phyloP scores from a whole-genome alignment of 2,888 invertebrate species.

The Tetrapedia diversipes region DNA sequence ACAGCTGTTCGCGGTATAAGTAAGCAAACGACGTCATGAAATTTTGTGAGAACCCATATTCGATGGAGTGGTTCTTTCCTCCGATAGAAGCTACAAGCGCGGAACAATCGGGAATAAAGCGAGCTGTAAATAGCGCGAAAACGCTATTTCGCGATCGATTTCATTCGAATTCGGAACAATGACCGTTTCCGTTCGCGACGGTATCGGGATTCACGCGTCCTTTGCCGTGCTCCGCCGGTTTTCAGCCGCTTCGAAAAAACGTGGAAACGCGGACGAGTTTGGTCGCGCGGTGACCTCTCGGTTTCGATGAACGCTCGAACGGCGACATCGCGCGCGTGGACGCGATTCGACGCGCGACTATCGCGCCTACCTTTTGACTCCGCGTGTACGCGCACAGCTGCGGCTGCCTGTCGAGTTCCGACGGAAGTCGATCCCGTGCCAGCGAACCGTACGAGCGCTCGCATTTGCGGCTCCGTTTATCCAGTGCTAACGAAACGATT shows the following conservation, averaged over 20 bases:
- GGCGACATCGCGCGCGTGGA: constrained; percentile 16
- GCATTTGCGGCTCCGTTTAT: constrained; percentile 40
- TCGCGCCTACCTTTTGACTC: constrained; percentile 31
- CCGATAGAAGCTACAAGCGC: background rate
- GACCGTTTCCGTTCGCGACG: constrained; percentile 34
- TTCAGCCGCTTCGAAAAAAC: constrained; percentile 10
- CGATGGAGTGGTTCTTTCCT: background rate
- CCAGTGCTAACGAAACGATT: constrained; percentile 22
- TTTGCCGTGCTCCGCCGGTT: background rate
- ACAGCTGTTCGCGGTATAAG: too few relatives aligned
- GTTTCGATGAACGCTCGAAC: constrained; percentile 29
- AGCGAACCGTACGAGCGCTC: constrained; percentile 32
- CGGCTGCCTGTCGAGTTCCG: constrained; percentile 23
- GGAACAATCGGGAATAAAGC: constrained; percentile 11
- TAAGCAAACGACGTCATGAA: too few relatives aligned
- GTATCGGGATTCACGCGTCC: background rate
- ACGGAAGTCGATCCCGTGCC: constrained; percentile 42
- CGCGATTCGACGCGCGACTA: constrained; percentile 23
- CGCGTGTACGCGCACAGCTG: constrained; percentile 26
- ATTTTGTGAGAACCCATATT: too few relatives aligned
- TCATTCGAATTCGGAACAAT: constrained; percentile 39
- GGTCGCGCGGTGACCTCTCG: constrained; percentile 22
- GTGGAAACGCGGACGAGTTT: background rate
- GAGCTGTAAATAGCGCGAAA: constrained; percentile 37
- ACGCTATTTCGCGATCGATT: constrained; percentile 49